Conservation (phyloP, 2,797 vertebrate species). For the Buceros bicornis region DNA sequence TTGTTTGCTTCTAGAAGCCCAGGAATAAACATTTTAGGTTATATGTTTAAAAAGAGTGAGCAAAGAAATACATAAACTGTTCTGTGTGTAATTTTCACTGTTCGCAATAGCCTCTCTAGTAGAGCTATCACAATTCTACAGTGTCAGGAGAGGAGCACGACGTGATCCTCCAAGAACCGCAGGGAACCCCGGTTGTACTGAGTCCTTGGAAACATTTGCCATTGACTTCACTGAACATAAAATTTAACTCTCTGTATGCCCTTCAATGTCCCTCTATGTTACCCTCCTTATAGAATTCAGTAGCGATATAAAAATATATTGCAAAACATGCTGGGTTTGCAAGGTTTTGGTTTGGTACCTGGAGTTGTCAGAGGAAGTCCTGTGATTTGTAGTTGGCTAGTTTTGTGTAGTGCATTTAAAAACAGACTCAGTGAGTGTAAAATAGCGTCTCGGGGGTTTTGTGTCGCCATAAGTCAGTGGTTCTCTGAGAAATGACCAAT, state of each 20-base stretch:
- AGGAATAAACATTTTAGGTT: not conserved
- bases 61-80: not conserved
- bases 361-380: not conserved
- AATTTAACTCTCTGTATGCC: not conserved
- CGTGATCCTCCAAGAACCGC: fast-evolving
- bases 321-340: fast-evolving
- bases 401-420: not conserved
- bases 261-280: not conserved
- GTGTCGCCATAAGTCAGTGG: not conserved
- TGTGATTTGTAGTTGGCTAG: not conserved
- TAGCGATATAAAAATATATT: not conserved
- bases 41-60: not conserved
- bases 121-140: not conserved
- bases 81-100: not conserved
- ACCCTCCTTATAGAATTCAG: not conserved
- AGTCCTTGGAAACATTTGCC: not conserved
- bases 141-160: not conserved
- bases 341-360: not conserved
- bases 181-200: not conserved
- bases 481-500: not conserved
- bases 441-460: not conserved
- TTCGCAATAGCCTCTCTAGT: not conserved
- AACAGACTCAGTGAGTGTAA: not conserved
- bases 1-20: not conserved
- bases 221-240: not conserved